These are phyloP conservation scores for Pocillopora grandis DNA, from an alignment of 92 coral and sea anemone genomes.

Conservation along the genomic window DNA sequence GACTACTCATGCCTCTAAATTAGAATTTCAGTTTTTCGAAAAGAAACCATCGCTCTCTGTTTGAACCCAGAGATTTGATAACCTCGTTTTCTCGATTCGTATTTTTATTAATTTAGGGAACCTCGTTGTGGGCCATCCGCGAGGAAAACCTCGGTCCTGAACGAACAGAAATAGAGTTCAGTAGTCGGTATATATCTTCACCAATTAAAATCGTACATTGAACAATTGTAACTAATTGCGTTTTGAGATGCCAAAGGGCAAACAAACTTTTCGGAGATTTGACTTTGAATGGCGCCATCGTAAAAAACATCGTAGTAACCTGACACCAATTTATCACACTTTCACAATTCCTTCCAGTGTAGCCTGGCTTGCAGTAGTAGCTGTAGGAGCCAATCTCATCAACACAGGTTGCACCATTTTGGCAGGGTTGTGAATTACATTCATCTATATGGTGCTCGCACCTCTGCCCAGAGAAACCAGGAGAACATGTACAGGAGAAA, in stretches of 20 bases:
- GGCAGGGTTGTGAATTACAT: conserved; percentile 79
- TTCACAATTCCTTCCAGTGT: conserved; percentile 83
- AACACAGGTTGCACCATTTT: conserved; percentile 87
- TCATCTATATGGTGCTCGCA: conserved; percentile 85
- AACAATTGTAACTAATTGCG: too few species aligned
- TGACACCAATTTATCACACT: conserved; percentile 74
- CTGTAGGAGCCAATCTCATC: conserved; percentile 90
- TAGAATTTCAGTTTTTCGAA: too few species aligned
- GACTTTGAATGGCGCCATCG: accelerated
- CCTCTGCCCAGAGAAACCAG: conserved; percentile 75
- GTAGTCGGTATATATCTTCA: too few species aligned
- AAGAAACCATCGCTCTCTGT: too few species aligned
- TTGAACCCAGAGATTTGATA: too few species aligned
- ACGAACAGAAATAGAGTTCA: neutral
- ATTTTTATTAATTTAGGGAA: conserved; percentile 3
- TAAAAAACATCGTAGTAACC: accelerated
- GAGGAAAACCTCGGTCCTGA: neutral
- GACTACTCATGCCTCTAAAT: too few species aligned
- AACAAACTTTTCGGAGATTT: too few species aligned
- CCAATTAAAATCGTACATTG: too few species aligned
- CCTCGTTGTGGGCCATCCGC: conserved; percentile 53
- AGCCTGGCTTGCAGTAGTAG: conserved; percentile 88
- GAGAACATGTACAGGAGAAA: conserved; percentile 66
- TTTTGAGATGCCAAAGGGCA: too few species aligned
- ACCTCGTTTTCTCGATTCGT: too few species aligned